Evolutionary conservation across 1,140 invertebrate genomes (phyloP).

Genomic region (Parapsyche elsis): DNA sequence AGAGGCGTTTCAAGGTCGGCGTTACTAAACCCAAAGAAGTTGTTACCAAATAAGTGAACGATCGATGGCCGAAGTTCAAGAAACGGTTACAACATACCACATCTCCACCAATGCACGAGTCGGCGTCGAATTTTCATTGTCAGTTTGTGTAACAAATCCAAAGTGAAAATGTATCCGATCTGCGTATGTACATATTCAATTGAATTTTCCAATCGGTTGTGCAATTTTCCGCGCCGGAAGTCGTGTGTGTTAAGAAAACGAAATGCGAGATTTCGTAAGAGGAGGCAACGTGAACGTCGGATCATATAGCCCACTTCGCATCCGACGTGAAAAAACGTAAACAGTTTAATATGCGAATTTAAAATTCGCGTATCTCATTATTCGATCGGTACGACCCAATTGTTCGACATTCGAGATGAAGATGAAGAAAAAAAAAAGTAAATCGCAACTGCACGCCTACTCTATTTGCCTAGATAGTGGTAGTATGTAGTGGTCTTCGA

Average conservation of each 20-base stretch:
- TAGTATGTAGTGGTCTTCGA: neutral
- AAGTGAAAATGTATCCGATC: neutral
- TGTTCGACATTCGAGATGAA: neutral
- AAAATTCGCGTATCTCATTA: neutral
- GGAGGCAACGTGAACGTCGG: neutral
- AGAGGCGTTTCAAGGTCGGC: conserved; percentile 33
- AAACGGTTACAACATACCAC: conserved; percentile 41
- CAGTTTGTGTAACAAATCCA: neutral
- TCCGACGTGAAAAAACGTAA: conserved; percentile 3
- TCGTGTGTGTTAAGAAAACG: neutral
- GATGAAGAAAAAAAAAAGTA: neutral
- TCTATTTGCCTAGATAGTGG: conserved; percentile 32
- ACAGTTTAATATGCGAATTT: conserved; percentile 12
- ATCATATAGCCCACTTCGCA: conserved; percentile 3
- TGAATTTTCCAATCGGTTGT: neutral
- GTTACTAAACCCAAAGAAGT: conserved; percentile 29
- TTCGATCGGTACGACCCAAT: neutral
- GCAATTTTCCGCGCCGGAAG: neutral
- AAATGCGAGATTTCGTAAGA: neutral
- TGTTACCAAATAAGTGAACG: conserved; percentile 46
- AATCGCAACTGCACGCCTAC: conserved; percentile 35
- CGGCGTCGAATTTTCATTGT: neutral
- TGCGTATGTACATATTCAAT: neutral
- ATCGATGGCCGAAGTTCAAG: conserved; percentile 36
- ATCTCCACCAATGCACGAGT: neutral